Conservation (phyloP, 2,888 invertebrate genomes). For the Venustoraphidia nigricollis region DNA sequence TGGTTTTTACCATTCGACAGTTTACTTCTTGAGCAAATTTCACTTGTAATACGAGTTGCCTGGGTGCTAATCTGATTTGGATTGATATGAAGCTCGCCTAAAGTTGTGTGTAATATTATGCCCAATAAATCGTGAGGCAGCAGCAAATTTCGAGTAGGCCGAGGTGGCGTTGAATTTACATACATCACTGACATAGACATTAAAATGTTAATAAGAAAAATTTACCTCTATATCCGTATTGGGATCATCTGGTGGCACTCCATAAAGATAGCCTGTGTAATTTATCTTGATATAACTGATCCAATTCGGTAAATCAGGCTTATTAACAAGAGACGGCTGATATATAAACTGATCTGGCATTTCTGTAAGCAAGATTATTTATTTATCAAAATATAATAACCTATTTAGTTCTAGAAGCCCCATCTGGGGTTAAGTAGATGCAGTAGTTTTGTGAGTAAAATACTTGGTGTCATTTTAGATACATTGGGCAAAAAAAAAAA, state of each 20-base stretch:
- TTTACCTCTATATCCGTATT: constrained; percentile 29
- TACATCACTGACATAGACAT: background rate
- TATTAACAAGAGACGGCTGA: constrained; percentile 55
- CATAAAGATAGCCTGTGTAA: constrained; percentile 68
- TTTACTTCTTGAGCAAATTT: too few relatives aligned
- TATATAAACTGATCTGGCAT: constrained; percentile 49
- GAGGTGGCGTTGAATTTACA: background rate
- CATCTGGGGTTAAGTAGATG: too few relatives aligned
- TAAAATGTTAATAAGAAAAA: constrained; percentile 4
- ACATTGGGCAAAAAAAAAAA: background rate
- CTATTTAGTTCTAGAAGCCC: too few relatives aligned
- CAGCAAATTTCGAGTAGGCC: too few relatives aligned
- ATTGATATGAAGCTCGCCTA: too few relatives aligned
- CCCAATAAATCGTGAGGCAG: too few relatives aligned
- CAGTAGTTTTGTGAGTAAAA: too few relatives aligned
- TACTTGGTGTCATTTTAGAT: background rate
- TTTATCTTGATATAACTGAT: constrained; percentile 63
- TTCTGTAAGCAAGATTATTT: constrained; percentile 24
- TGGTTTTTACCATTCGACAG: too few relatives aligned
- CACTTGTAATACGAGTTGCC: too few relatives aligned
- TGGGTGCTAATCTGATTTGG: too few relatives aligned
- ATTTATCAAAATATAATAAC: too few relatives aligned
- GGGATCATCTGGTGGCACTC: constrained; percentile 56
- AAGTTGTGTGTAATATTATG: too few relatives aligned
- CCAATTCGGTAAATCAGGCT: constrained; percentile 78